Evolutionary conservation across 2,888 invertebrate species (phyloP).

Genomic region (Leucophenga montana): DNA sequence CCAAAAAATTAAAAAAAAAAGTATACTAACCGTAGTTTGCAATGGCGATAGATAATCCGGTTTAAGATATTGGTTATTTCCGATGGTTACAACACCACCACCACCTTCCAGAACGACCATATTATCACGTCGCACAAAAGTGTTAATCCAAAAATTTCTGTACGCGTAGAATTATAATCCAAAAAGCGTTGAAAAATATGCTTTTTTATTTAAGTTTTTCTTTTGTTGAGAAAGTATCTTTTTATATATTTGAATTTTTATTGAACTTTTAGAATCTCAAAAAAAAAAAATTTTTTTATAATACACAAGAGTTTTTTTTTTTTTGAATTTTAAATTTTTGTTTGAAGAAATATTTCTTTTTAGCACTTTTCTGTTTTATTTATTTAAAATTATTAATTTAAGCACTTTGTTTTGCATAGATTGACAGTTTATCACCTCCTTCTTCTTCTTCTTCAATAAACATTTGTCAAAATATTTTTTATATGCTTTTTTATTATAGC

Average conservation of each 20-base stretch:
- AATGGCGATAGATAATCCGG: conserved; percentile 97
- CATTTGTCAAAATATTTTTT: neutral
- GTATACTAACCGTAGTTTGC: conserved; percentile 90
- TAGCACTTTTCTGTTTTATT: neutral
- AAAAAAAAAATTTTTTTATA: neutral
- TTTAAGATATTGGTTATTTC: conserved; percentile 94
- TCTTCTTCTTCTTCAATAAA: too few species aligned
- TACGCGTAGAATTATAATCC: conserved; percentile 25
- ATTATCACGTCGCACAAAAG: conserved; percentile 12
- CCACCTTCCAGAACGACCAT: conserved; percentile 95
- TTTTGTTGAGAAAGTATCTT: too few species aligned
- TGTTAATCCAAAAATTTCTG: conserved; percentile 27
- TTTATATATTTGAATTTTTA: too few species aligned
- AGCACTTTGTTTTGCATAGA: conserved; percentile 3
- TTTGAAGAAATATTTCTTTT: neutral
- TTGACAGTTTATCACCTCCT: too few species aligned
- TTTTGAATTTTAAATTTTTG: neutral
- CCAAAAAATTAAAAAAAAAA: neutral
- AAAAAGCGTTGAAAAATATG: conserved; percentile 24
- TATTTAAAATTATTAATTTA: conserved; percentile 3
- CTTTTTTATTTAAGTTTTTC: conserved; percentile 24
- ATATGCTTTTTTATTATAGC: neutral
- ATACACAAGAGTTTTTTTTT: neutral
- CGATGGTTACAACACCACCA: conserved; percentile 89
- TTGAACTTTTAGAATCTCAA: neutral